Percentiles rank a stretch among this genome's conserved stretches.
Conservation (phyloP, 2,113 vertebrate species). For the Mormyrus lacerda region DNA sequence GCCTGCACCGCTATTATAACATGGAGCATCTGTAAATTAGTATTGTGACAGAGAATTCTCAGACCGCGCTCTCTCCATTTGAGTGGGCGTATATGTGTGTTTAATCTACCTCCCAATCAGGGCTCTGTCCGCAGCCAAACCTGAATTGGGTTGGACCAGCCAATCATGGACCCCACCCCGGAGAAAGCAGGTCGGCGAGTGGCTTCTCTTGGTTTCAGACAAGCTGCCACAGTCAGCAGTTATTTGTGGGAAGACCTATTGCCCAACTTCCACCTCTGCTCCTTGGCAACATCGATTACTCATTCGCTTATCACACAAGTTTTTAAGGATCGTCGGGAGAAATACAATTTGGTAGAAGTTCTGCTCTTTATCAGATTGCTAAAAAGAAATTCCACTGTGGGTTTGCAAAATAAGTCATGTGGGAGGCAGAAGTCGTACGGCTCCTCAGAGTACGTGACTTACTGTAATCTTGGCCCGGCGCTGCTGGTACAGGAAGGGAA, state of each 20-base stretch:
- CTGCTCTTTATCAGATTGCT: neutral
- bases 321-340: neutral
- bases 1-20: neutral
- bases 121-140: neutral
- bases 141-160: neutral
- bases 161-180: neutral
- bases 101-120: neutral
- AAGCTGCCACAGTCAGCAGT: neutral
- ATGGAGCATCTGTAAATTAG: neutral
- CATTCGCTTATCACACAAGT: neutral
- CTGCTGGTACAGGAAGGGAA: neutral
- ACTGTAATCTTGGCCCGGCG: neutral
- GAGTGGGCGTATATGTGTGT: neutral
- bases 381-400: neutral
- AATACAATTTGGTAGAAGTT: neutral
- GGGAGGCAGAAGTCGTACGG: neutral
- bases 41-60: neutral
- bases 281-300: neutral
- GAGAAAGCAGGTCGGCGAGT: neutral
- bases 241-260: neutral
- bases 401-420: neutral
- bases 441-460: neutral
- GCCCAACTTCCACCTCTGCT: neutral
- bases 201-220: neutral
- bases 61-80: neutral